Evolutionary conservation across 2,797 vertebrate species (phyloP).

Genomic region (Fringilla coelebs): DNA sequence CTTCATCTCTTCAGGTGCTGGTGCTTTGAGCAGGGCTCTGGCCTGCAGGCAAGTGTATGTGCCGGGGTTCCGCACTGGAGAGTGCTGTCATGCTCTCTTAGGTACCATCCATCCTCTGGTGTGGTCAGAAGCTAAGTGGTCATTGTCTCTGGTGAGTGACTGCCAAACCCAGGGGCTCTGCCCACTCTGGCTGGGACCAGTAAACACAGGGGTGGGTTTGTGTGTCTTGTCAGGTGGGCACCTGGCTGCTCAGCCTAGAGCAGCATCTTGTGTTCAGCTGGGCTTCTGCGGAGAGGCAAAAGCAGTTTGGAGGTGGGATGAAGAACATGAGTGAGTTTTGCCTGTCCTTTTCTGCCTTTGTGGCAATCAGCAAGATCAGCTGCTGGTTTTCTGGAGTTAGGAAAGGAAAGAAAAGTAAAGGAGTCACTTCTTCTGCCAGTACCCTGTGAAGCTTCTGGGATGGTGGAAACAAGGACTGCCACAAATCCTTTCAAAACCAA

Average conservation of each 20-base stretch:
- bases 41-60: background rate
- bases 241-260: rapidly evolving
- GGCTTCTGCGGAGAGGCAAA: background rate
- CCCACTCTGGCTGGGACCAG: background rate
- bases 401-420: background rate
- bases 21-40: background rate
- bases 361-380: background rate
- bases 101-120: background rate
- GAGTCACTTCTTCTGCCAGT: background rate
- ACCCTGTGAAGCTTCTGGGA: background rate
- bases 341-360: background rate
- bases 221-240: background rate
- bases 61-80: background rate
- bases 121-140: background rate
- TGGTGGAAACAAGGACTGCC: background rate
- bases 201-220: background rate
- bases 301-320: background rate
- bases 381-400: background rate
- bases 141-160: background rate
- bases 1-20: background rate
- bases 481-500: conserved; percentile 30
- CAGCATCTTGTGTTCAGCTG: rapidly evolving
- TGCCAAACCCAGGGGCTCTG: background rate
- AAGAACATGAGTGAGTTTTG: background rate
- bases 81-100: rapidly evolving